Evolutionary conservation across 2,797 vertebrate genomes (phyloP).

Genomic region (Urocyon cinereoargenteus): DNA sequence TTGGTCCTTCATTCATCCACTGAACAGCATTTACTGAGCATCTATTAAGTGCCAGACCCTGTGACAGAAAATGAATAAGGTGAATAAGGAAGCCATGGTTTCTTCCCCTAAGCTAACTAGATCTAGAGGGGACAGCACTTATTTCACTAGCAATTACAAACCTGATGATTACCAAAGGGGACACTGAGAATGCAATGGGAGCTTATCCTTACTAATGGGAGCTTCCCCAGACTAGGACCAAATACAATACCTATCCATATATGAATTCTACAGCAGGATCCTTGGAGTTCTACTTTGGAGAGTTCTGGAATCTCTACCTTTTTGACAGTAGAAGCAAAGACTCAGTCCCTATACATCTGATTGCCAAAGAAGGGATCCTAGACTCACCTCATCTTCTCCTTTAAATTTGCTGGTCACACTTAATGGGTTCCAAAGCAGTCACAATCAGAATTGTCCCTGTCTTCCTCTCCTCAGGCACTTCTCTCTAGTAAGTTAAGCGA

Average conservation of each 20-base stretch:
- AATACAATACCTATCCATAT: not conserved
- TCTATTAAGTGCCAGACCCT: not conserved
- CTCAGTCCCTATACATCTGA: not conserved
- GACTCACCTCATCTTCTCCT: not conserved
- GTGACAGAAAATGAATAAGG: not conserved
- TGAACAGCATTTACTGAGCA: not conserved
- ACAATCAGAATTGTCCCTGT: not conserved
- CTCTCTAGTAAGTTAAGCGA: constrained; percentile 13
- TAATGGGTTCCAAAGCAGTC: not conserved
- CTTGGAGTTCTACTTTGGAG: not conserved
- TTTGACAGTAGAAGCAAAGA: not conserved
- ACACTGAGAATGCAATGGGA: not conserved
- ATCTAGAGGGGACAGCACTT: not conserved
- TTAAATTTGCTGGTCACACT: not conserved
- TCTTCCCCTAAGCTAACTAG: not conserved
- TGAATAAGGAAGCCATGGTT: constrained; percentile 1
- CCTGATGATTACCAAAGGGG: not conserved
- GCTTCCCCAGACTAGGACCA: not conserved
- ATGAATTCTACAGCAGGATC: not conserved
- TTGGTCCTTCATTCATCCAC: constrained; percentile 17
- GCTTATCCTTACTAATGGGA: not conserved
- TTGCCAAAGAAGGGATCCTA: not conserved
- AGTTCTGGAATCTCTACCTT: not conserved
- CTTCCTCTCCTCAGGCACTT: not conserved
- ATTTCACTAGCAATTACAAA: constrained; percentile 16